These are phyloP conservation scores for Corapipo altera DNA, from an alignment of 2,113 vertebrate genomes.

Conservation along the genomic window DNA sequence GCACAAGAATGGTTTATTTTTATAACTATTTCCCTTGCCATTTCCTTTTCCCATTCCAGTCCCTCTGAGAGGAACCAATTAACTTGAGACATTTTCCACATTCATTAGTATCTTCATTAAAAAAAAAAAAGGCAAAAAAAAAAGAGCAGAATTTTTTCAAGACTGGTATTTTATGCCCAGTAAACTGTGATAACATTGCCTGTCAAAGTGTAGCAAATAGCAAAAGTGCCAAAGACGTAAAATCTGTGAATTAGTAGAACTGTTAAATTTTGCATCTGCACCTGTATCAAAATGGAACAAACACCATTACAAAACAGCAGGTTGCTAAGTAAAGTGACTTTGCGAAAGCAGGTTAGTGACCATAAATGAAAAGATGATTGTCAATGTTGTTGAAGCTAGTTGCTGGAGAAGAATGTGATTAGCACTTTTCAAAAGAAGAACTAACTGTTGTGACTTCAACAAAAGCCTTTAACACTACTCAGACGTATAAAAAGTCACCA, in stretches of 20 bases:
- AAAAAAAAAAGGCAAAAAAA: background rate
- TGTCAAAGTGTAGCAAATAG: background rate
- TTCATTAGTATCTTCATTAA: background rate
- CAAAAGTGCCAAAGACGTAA: background rate
- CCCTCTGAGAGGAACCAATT: constrained; percentile 34
- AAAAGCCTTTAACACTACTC: background rate
- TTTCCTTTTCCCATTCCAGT: constrained; percentile 44
- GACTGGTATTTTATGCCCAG: background rate
- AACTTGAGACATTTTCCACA: constrained; percentile 25
- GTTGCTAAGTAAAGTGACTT: background rate
- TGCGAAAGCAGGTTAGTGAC: background rate
- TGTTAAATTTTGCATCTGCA: background rate
- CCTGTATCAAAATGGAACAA: background rate
- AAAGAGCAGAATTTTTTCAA: background rate
- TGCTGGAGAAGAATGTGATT: background rate
- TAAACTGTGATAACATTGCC: background rate
- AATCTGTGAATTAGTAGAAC: background rate
- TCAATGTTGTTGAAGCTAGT: background rate
- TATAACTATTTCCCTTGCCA: background rate
- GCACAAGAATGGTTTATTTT: constrained; percentile 20
- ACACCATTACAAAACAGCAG: background rate
- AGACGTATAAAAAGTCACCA: background rate
- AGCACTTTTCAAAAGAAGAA: background rate
- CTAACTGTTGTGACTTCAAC: background rate
- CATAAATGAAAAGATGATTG: background rate